Percentiles rank a stretch among this genome's conserved stretches.
Evolutionary conservation across 2,888 invertebrate genomes (phyloP).

Genomic region (Orthosia cruda): DNA sequence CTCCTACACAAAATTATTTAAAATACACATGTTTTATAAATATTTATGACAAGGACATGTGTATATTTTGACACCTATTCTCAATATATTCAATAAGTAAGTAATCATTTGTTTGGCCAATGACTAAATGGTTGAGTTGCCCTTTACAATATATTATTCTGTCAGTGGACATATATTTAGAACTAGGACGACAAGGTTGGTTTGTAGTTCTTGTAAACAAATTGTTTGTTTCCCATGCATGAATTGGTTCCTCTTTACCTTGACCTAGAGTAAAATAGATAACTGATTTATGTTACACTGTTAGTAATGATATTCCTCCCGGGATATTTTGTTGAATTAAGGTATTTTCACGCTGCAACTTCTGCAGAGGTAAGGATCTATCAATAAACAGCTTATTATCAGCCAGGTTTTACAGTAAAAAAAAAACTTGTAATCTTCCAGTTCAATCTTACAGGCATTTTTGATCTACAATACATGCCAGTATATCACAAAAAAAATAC

Average conservation of each 20-base stretch:
- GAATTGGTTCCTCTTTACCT: constrained; percentile 15
- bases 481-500: not conserved
- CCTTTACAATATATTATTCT: constrained; percentile 38
- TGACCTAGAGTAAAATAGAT: constrained; percentile 13
- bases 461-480: not conserved
- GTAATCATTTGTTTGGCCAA: constrained; percentile 27
- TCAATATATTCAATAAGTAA: constrained; percentile 34
- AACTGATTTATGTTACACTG: not conserved
- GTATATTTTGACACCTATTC: constrained; percentile 58
- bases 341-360: not conserved
- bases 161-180: constrained; percentile 28
- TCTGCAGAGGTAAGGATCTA: too few relatives aligned
- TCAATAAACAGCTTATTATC: too few relatives aligned
- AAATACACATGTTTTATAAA: constrained; percentile 66
- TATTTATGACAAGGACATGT: constrained; percentile 60
- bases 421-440: not conserved
- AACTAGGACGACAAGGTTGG: constrained; percentile 30
- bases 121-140: constrained; percentile 25
- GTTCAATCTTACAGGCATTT: not conserved
- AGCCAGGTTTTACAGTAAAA: too few relatives aligned
- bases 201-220: constrained; percentile 20
- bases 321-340: not conserved
- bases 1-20: constrained; percentile 52
- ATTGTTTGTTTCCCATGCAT: constrained; percentile 2
- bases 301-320: not conserved